Percentiles rank a stretch among this genome's conserved stretches.
Conservation (phyloP, 2,888 invertebrate genomes). For the Rhagonycha fulva region DNA sequence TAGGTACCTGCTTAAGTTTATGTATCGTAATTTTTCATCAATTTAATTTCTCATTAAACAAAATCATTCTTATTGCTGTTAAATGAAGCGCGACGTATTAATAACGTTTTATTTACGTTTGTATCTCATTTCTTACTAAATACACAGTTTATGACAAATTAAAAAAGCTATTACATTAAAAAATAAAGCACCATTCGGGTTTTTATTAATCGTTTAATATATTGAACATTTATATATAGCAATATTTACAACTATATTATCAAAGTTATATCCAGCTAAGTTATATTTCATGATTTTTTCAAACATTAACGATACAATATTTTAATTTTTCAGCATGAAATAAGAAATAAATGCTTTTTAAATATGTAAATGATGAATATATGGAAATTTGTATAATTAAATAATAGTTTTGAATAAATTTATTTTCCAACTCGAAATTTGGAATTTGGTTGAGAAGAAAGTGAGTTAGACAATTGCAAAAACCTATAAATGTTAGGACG, state of each 20-base stretch:
- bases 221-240: conserved; percentile 14
- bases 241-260: conserved; percentile 24
- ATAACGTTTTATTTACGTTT: background rate
- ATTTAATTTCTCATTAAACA: background rate
- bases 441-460: background rate
- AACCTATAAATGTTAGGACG: conserved; percentile 35
- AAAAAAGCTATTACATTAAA: background rate
- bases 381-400: conserved; percentile 24
- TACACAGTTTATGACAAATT: conserved; percentile 7
- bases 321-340: conserved; percentile 19
- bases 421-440: background rate
- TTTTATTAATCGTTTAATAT: conserved; percentile 11
- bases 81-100: background rate
- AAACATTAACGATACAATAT: conserved; percentile 13
- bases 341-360: conserved; percentile 8
- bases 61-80: background rate
- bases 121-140: background rate
- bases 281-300: conserved; percentile 14
- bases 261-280: conserved; percentile 4
- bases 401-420: conserved; percentile 12
- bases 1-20: background rate
- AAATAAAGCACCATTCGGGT: background rate
- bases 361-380: conserved; percentile 16
- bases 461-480: conserved; percentile 2
- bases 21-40: background rate